Evolutionary conservation across 1,140 invertebrate genomes (phyloP), one percentile per base, ranked within the genome.

Genomic region (Paracyclopina nana): DNA sequence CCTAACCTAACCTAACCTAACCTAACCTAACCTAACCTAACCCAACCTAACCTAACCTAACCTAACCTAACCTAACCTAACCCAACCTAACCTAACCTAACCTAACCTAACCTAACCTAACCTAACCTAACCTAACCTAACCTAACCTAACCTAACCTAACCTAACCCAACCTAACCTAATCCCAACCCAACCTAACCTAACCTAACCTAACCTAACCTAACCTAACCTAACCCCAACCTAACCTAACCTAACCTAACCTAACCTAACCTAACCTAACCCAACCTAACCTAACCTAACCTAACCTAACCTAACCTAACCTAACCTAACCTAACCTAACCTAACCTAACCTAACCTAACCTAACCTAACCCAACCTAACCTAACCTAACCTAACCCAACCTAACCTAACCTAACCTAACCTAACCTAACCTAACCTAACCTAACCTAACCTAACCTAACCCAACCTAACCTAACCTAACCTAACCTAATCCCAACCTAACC

Each of bases 21-120:
- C 46, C 48, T 50, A 50, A 50, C 31, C 29, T 50, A 50, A 50
- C 48, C 31, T 4, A 50, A 46, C 28, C 46, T 48, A 40, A 48
- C 46, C 46, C 29, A 40, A 48, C 46, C 46, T 48, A 40, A 44
- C n/a, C n/a, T n/a, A n/a, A n/a, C n/a, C n/a, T n/a, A n/a, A n/a
- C 30, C 30, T 31, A 31, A 31, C 30, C 30, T 31, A 31, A 31
- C 30, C 30, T 31, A 31, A 31, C 30, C 30, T 31, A 31, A 31
- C 30, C 30, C n/a, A 31, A n/a, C n/a, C n/a, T n/a, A n/a, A n/a
- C n/a, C n/a, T n/a, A 31, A n/a, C 42, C 42, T 44, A 18, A 44
- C 42, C 42, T 44, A n/a, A n/a, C n/a, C n/a, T n/a, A n/a, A n/a
- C n/a, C n/a, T n/a, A n/a, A n/a, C n/a, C n/a, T n/a, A n/a, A n/a